These are phyloP conservation scores for Atta texana DNA, from an alignment of 1,140 invertebrate genomes.

Conservation along the genomic window DNA sequence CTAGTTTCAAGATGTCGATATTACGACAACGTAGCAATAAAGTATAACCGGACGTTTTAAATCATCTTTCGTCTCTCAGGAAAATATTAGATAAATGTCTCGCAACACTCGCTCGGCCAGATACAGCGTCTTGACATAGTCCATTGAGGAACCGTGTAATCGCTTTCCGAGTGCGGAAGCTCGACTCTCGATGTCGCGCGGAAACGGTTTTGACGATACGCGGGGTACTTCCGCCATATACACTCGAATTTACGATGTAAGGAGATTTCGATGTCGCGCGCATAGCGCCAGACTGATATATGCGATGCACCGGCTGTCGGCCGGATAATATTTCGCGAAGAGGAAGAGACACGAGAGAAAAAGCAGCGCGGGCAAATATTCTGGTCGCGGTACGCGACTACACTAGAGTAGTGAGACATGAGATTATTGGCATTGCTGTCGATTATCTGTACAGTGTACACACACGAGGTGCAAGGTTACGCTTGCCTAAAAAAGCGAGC, in stretches of 20 bases:
- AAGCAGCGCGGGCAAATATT: slow-evolving; percentile 32
- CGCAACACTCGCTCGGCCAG: neutral
- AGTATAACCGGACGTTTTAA: neutral
- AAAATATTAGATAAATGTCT: slow-evolving; percentile 37
- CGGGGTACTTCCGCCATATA: slow-evolving; percentile 7
- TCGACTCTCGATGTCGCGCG: slow-evolving; percentile 2
- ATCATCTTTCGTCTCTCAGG: slow-evolving; percentile 11
- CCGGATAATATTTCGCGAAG: slow-evolving; percentile 52
- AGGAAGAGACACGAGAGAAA: slow-evolving; percentile 17
- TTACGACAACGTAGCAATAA: slow-evolving; percentile 9
- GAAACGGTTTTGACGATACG: slow-evolving; percentile 44
- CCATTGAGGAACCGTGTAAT: slow-evolving; percentile 27
- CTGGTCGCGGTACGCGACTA: neutral
- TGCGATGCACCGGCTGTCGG: slow-evolving; percentile 38
- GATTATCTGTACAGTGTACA: slow-evolving; percentile 48
- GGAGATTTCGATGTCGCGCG: slow-evolving; percentile 42
- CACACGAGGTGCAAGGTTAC: slow-evolving; percentile 30
- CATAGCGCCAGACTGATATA: slow-evolving; percentile 21
- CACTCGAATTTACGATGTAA: slow-evolving; percentile 45
- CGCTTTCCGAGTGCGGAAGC: slow-evolving; percentile 28
- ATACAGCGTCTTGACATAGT: neutral
- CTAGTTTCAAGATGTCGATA: slow-evolving; percentile 37
- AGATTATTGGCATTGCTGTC: slow-evolving; percentile 70
- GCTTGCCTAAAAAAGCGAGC: neutral
- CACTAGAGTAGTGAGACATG: neutral